Percentiles rank a stretch among this genome's conserved stretches.
phyloP scores from a whole-genome alignment of 2,888 invertebrate species.

The Pristionchus exspectatus region DNA sequence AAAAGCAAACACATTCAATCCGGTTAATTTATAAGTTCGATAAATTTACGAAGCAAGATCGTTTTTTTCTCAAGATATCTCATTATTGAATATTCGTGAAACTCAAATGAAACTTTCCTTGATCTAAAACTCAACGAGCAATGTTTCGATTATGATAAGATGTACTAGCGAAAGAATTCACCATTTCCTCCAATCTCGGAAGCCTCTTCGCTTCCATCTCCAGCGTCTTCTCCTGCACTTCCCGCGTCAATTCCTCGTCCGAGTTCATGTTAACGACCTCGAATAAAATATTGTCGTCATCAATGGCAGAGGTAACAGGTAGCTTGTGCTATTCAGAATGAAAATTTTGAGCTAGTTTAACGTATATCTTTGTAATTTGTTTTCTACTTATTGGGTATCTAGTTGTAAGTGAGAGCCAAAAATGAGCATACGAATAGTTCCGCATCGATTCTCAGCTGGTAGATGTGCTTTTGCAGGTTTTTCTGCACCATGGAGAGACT shows the following conservation, averaged over 20 bases:
- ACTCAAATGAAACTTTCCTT: background rate
- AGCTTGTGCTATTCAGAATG: no score
- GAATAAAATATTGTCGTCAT: no score
- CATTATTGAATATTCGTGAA: background rate
- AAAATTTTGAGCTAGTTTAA: no score
- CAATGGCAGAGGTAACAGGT: no score
- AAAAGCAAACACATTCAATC: no score
- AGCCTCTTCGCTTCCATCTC: slow-evolving; percentile 44
- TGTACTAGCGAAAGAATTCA: background rate
- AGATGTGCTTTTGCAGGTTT: slow-evolving; percentile 92
- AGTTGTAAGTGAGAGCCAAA: no score
- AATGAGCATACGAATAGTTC: slow-evolving; percentile 83
- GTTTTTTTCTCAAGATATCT: background rate
- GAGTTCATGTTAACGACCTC: slow-evolving; percentile 69
- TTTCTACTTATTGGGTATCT: no score
- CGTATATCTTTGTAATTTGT: no score
- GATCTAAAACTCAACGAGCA: no score
- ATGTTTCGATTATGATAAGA: background rate
- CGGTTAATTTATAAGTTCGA: no score
- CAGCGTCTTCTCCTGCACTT: slow-evolving; percentile 43
- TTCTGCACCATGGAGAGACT: slow-evolving; percentile 89
- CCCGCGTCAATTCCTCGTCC: slow-evolving; percentile 58
- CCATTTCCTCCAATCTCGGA: slow-evolving; percentile 47
- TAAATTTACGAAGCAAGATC: no score
- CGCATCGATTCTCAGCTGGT: slow-evolving; percentile 94